Conservation (phyloP, 2,797 vertebrate species). For the Rhynchotus rufescens region DNA sequence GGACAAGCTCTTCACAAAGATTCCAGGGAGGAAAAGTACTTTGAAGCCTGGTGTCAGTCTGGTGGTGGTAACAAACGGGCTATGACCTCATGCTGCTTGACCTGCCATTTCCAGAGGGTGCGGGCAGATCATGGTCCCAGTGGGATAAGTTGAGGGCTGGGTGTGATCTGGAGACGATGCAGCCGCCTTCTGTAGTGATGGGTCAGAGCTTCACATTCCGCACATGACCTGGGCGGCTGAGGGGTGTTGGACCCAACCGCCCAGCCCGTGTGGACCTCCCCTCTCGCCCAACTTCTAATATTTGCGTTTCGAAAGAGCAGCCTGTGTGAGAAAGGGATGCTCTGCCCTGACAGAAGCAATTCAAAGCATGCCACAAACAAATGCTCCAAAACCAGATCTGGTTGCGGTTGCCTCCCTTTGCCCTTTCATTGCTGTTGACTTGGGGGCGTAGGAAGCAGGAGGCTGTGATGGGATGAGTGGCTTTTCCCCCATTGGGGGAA, state of each 20-base stretch:
- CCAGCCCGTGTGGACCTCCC: too few relatives aligned
- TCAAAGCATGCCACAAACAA: neutral
- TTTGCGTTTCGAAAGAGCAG: neutral
- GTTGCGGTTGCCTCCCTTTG: neutral
- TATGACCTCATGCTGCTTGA: neutral
- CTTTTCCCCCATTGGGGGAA: neutral
- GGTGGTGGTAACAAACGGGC: neutral
- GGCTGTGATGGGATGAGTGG: rapidly evolving
- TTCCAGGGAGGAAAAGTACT: rapidly evolving
- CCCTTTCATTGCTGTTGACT: neutral
- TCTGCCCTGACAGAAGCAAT: neutral
- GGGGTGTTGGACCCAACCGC: too few relatives aligned
- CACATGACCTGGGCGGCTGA: neutral
- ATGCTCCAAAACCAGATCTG: neutral
- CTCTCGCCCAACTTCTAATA: neutral
- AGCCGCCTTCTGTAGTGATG: rapidly evolving
- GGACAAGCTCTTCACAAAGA: neutral
- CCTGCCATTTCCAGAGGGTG: neutral
- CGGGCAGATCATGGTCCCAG: rapidly evolving
- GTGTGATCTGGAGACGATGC: neutral
- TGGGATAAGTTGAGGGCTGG: neutral
- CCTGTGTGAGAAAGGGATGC: neutral
- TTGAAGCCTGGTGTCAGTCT: neutral
- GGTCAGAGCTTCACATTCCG: neutral
- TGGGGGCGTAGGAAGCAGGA: neutral